Base-by-base conservation (phyloP, 2,113 vertebrate species). In the Gopherus flavomarginatus region DNA sequence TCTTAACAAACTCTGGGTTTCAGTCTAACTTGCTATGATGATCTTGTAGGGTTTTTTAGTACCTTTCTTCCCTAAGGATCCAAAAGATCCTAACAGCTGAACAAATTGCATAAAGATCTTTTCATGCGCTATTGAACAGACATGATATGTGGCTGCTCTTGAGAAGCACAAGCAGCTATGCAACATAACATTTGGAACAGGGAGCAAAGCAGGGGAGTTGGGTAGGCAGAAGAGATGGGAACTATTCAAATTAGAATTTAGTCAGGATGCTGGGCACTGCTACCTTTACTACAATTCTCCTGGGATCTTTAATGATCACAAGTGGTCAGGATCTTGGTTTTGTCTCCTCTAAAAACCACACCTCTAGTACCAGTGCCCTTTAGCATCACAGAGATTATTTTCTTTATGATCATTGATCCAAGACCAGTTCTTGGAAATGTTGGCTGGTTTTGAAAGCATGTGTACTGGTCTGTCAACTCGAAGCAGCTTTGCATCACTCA, bases 381-480 rank as follows among this genome's bases (percentile, higher is more conserved):
- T 47, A 29, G 38, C 11, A 53, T 8, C 1, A 52, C 38, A 72
- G 6, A 11, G 49, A 11, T 16, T 86, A 0, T 91, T 78, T 86
- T 8, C 5, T 85, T 77, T 75, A 24, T 47, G 29, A 53, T 93
- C 1, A 0, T 65, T 90, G 35, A 8, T 47, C 16, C 84, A 62
- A 87, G 62, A 24, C 53, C 24, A 56, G 57, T 56, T 80, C 85
- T 88, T 94, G 65, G 38, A 91, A 90, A 27, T 35, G 13, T 6
- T 93, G 22, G 13, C 24, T 81, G 5, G 65, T 90, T 86, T 42
- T 90, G 83, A 88, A 93, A 87, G 38, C 21, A 5, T 92, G 52
- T 50, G 1, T 59, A 21, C 9, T 3, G 1, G 5, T 79, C 31
- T 56, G 47, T 86, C 83, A 50, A 91, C 85, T 84, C 22, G 54